Base-by-base conservation (phyloP, 2,797 vertebrate genomes). In the Smutsia gigantea region DNA sequence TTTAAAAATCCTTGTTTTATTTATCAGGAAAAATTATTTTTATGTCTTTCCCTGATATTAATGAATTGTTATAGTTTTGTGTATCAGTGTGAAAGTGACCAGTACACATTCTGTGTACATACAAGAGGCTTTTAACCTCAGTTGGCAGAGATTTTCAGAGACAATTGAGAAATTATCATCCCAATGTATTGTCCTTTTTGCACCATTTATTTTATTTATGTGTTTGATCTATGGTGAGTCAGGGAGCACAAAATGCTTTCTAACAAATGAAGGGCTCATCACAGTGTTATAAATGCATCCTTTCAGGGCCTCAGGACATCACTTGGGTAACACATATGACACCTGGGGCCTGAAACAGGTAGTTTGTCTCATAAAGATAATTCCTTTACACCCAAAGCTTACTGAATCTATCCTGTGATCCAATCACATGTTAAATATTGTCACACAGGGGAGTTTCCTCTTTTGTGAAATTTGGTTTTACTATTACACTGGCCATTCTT, bases 161-260 rank as follows among this genome's bases (percentile, higher is more conserved):
- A 68, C 55, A 66, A 21, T 25, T 81, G 66, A 92, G 29, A 15
- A 57, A 84, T 86, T 61, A 27, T 37, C 29, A 27, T 37, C 25
- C 13, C 51, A 78, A 25, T 37, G 34, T 19, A 31, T 29, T 69
- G 42, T 66, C 4, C 59, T 95, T 96, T 91, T 83, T 4, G 1
- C 39, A 79, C 25, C n/a, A 49, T 86, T 83, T 64, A 82, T 95
- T 96, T 94, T 96, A 93, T 97, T 95, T 94, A 92, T 94, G 61
- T 93, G 63, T 94, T 84, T 97, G 90, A 93, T 97, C 83, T 93
- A 23, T 75, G 21, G 72, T 78, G 57, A 94, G 42, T 93, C 83
- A 74, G 74, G 42, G 7, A 94, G 15, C 46, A 59, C 93, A 90
- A 96, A 94, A 64, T 75, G 64, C 29, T 86, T 61, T 68, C 15